Conservation (phyloP, 2,797 vertebrate genomes). For the Phataginus tricuspis region DNA sequence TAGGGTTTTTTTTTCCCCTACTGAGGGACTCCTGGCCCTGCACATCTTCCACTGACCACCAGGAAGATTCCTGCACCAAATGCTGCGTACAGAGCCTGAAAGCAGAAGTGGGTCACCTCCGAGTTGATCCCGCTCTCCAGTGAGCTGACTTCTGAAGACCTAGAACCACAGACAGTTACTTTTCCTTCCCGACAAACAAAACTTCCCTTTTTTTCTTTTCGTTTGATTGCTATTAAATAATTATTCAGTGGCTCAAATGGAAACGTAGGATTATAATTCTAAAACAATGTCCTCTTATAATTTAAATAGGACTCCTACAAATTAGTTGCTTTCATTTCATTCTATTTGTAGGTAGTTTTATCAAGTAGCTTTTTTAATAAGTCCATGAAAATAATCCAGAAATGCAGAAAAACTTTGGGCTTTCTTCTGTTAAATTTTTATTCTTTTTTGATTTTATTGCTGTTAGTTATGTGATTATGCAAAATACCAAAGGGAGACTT, state of each 20-base stretch:
- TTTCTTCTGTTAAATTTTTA: not conserved
- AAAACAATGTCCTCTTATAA: not conserved
- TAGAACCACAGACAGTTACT: not conserved
- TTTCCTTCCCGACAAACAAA: not conserved
- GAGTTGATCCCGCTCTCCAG: fast-evolving
- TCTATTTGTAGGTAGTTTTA: not conserved
- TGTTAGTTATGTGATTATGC: not conserved
- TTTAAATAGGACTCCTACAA: not conserved
- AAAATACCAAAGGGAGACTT: not conserved
- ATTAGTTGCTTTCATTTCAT: not conserved
- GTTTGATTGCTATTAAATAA: not conserved
- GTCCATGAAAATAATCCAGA: not conserved
- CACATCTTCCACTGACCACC: not conserved
- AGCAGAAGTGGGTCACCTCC: not conserved
- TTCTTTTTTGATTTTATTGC: not conserved
- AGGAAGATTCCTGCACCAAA: not conserved
- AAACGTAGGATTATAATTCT: slow-evolving; percentile 6
- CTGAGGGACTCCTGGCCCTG: not conserved
- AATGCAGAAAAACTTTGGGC: not conserved
- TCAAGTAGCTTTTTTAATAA: not conserved
- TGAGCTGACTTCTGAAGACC: not conserved
- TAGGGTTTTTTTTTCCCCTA: not conserved
- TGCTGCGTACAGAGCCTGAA: not conserved
- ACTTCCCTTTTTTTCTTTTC: not conserved
- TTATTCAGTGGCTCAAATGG: not conserved